Evolutionary conservation across 2,888 invertebrate genomes (phyloP).

Genomic region (Neelides folsomi): DNA sequence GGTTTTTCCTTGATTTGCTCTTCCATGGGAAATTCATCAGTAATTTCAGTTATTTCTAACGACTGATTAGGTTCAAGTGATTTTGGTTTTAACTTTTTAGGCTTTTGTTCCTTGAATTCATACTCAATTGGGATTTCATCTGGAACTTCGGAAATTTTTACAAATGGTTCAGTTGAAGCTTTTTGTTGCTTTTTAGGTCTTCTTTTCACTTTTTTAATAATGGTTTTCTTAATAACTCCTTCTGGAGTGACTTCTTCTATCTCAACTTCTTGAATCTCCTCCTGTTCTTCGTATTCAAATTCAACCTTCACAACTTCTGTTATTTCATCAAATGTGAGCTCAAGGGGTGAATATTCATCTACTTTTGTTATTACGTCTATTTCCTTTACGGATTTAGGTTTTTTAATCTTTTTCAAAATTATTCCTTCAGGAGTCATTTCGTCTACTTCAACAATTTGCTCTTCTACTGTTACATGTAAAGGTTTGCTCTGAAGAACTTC

Average conservation of each 20-base stretch:
- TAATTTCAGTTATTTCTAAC: neutral
- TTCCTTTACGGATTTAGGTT: neutral
- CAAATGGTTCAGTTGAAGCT: slow-evolving; percentile 1
- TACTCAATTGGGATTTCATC: slow-evolving; percentile 1
- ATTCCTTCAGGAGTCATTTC: slow-evolving; percentile 31
- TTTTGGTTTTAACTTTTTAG: neutral
- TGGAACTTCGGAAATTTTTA: neutral
- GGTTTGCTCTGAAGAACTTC: no score
- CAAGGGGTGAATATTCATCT: neutral
- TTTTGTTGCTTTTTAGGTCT: neutral
- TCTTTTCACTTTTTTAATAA: neutral
- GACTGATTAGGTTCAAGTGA: neutral
- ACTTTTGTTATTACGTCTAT: neutral
- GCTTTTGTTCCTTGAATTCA: neutral
- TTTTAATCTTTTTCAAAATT: neutral
- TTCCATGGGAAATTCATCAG: no score
- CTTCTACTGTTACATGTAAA: neutral
- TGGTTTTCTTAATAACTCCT: neutral
- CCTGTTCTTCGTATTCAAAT: slow-evolving; percentile 1
- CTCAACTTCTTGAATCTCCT: slow-evolving; percentile 1
- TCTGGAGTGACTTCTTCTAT: neutral
- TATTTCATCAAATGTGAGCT: neutral
- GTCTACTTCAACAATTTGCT: neutral
- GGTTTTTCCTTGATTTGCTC: neutral
- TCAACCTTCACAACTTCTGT: neutral